Evolutionary conservation across 2,888 invertebrate species (phyloP), one percentile per base, ranked within the genome.

Genomic region (Diarsia brunnea): DNA sequence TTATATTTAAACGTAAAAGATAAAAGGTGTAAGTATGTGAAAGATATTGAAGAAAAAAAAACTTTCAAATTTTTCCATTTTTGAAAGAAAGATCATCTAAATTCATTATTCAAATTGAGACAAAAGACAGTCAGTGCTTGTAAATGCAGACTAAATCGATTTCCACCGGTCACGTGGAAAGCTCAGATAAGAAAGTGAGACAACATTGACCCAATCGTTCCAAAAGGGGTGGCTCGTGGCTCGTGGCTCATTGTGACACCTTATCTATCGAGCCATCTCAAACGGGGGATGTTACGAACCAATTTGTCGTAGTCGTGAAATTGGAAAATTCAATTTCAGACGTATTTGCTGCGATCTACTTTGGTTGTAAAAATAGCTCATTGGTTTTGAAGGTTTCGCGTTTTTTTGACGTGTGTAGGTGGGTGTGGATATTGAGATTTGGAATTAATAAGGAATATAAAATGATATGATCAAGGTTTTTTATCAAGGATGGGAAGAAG

Each of bases 301-400:
- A 89, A 91, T 91, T 91, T 90, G 88, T 88, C 88, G 84, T 78
- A 85, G 76, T 88, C 87, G 88, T 89, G 85, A 87, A 90, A 89
- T 85, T 88, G 84, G 79, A 84, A 87, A 90, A 87, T 89, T 86
- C 82, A 82, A 84, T 84, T 87, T 75, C 31, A 64, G 43, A 73
- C 49, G 69, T 78, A 75, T 73, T 79, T 75, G 55, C 55, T 55
- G 45, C 73, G 45, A 72, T 63, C 55, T 63, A 63, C 53, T 73
- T 82, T 71, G 70, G 31, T 69, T 49, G 24, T 69, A 67, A 64
- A 78, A 82, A 69, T 67, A 38, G 31, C 69, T 79, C 43, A 31
- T 19, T 69, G 53, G 27, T 63, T 69, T 69, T 60, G 11, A 63
- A 43, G 53, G 16, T 19, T 31, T 70, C 43, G 14, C 45, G n/a